Evolutionary conservation across 2,888 invertebrate genomes (phyloP), one percentile per base, ranked within the genome.

Genomic region (Drosophila rellima): DNA sequence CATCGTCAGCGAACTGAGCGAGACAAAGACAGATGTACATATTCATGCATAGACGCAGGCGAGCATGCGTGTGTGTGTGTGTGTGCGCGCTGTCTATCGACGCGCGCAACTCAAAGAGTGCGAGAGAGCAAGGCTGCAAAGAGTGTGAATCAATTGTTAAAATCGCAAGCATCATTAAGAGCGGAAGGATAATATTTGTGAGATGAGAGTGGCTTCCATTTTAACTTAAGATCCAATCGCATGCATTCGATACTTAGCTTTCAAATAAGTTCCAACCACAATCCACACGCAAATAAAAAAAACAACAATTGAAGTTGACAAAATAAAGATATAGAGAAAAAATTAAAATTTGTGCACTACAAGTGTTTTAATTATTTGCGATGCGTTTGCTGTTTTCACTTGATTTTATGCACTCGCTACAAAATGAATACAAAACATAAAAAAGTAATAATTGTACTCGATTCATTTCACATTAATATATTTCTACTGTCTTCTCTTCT

Each of bases 381-480:
- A 73, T 88, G 89, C 84, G 83, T 88, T 87, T 75, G 83, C 87
- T 80, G 63, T 81, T 88, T 82, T 82, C 83, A 66, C 84, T 79
- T 69, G 44, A 48, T 51, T 62, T 62, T 65, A 51, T 69, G 74
- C 68, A 66, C 48, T 65, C 68, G 59, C 56, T 69, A 63, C 70
- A 57, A 44, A 60, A 33, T 33, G 48, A 42, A 44, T 18, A 40
- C 44, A 78, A 68, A 60, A 69, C 57, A 61, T 55, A 63, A 52
- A 42, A 78, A 67, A 48, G n/a, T 7, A 35, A 35, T 71, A 45
- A 71, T 64, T 65, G 78, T 64, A 50, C 57, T 59, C 61, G 62
- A 48, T 78, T 26, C 47, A 48, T 50, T 39, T 54, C 17, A 10
- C 20, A 20, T 52, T 23, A 18, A 31, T 37, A 33, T 55, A 48